Percentiles rank a stretch among this genome's conserved stretches.
These are phyloP conservation scores for Phymanthus crucifer DNA, from an alignment of 92 coral and sea anemone genomes.

Conservation along the genomic window DNA sequence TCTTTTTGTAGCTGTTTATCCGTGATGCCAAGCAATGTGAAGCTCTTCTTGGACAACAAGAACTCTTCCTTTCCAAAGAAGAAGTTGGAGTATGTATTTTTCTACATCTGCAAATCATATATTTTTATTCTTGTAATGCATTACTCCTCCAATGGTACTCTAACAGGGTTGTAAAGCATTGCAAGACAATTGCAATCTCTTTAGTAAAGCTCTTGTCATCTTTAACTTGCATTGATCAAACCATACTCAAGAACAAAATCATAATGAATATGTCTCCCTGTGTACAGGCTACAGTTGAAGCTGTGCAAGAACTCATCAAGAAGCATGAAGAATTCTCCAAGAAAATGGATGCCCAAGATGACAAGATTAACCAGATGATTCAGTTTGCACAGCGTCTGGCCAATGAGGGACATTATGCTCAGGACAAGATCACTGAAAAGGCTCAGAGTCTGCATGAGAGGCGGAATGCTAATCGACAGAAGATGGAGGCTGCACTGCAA, in stretches of 20 bases:
- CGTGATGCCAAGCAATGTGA: slow-evolving; percentile 97
- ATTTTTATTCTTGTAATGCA: not conserved
- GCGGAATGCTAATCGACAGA: slow-evolving; percentile 87
- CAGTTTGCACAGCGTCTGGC: slow-evolving; percentile 92
- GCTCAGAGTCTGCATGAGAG: slow-evolving; percentile 96
- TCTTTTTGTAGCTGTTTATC: slow-evolving; percentile 68
- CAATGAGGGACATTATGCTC: slow-evolving; percentile 87
- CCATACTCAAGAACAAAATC: not conserved
- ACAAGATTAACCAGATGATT: slow-evolving; percentile 91
- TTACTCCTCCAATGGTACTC: not conserved
- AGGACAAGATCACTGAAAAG: slow-evolving; percentile 92
- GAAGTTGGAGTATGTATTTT: slow-evolving; percentile 84
- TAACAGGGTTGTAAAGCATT: too few species aligned
- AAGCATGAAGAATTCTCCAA: slow-evolving; percentile 94
- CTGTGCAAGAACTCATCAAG: slow-evolving; percentile 92
- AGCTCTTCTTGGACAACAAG: slow-evolving; percentile 94
- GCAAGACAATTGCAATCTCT: too few species aligned
- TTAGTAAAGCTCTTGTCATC: too few species aligned
- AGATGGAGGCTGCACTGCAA: slow-evolving; percentile 84
- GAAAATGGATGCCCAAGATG: slow-evolving; percentile 92
- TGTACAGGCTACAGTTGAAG: slow-evolving; percentile 90
- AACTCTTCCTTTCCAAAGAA: slow-evolving; percentile 93
- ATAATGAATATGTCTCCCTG: not conserved
- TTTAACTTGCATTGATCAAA: too few species aligned
- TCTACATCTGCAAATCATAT: not conserved